Base-by-base conservation (phyloP, 1,140 invertebrate species). In the Potamilus streckersoni region DNA sequence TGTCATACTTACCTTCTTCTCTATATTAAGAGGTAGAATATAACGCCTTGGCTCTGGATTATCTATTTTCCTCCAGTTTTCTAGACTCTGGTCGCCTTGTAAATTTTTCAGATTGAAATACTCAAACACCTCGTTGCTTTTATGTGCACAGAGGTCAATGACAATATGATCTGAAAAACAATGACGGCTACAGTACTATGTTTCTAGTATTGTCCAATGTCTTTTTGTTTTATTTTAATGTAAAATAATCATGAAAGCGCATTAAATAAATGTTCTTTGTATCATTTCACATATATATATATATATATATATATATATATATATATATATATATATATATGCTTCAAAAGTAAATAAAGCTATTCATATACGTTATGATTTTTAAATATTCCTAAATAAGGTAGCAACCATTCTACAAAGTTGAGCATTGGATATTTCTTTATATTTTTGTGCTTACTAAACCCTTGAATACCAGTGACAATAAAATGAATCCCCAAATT, bases 121-220 rank as follows among this genome's bases (percentile, higher is more conserved):
- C 27, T 91, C 85, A 31, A 92, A 72, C 38, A 91, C 80, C 79
- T 93, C 92, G 0, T 95, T 92, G 90, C 96, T 93, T 75, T 93
- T 93, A 84, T 96, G 97, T 69, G 93, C 92, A 83, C 95, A 96
- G 58, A 97, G 92, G 85, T 97, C 96, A 0, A 97, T 87, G 5
- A 93, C 88, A 2, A 96, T 87, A 65, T 95, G 91, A 75, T 93
- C 73, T 74, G 65, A 17, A 31, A 1, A 69, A 69, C 23, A 55
- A 49, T 55, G 17, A n/a, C 8, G n/a, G 23, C 63, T 27, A 15
- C 13, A 15, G 11, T 19, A 64, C 4, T 4, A 14, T 64, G 63
- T 62, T 62, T 62, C 6, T 62, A n/a, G 19, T 11, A 62, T 56
- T 49, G 31, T 31, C 65, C 11, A 49, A 49, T 49, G 6, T 8